These are phyloP conservation scores for Sphaerophoria rueppellii DNA, from an alignment of 2,888 invertebrate genomes.

Conservation along the genomic window DNA sequence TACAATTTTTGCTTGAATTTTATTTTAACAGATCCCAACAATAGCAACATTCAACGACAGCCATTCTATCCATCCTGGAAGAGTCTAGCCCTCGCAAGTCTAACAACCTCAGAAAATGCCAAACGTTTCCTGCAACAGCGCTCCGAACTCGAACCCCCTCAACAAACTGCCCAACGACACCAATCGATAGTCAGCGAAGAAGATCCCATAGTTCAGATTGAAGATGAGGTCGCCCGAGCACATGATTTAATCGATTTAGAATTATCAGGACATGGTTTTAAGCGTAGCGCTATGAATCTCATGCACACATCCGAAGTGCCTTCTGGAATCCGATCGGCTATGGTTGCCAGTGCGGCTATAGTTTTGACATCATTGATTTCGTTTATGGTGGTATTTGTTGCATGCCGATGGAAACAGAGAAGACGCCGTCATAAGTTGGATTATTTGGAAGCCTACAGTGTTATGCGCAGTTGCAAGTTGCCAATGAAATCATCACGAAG, in stretches of 20 bases:
- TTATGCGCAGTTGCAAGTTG: conserved; percentile 85
- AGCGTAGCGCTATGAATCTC: conserved; percentile 78
- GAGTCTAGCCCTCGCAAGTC: conserved; percentile 79
- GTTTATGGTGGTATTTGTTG: conserved; percentile 89
- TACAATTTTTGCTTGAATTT: conserved; percentile 71
- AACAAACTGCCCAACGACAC: conserved; percentile 60
- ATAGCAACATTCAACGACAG: conserved; percentile 60
- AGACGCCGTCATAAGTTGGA: conserved; percentile 83
- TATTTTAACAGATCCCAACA: conserved; percentile 66
- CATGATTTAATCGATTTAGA: conserved; percentile 81
- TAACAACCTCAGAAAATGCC: conserved; percentile 70
- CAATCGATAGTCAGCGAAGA: conserved; percentile 65
- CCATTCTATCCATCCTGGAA: conserved; percentile 81
- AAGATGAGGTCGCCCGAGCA: conserved; percentile 83
- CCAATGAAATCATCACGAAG: conserved; percentile 84
- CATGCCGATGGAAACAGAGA: conserved; percentile 89
- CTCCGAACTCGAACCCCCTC: conserved; percentile 69
- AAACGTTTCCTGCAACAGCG: conserved; percentile 61
- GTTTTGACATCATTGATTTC: conserved; percentile 89
- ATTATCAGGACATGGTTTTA: conserved; percentile 81
- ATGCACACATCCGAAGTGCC: conserved; percentile 82
- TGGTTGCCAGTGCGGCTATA: conserved; percentile 90
- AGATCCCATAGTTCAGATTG: conserved; percentile 83
- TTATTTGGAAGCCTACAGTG: conserved; percentile 86
- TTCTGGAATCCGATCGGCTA: conserved; percentile 88